Percentiles rank a stretch among this genome's conserved stretches.
Conservation (phyloP, 2,113 vertebrate genomes). For the Empidonax traillii region DNA sequence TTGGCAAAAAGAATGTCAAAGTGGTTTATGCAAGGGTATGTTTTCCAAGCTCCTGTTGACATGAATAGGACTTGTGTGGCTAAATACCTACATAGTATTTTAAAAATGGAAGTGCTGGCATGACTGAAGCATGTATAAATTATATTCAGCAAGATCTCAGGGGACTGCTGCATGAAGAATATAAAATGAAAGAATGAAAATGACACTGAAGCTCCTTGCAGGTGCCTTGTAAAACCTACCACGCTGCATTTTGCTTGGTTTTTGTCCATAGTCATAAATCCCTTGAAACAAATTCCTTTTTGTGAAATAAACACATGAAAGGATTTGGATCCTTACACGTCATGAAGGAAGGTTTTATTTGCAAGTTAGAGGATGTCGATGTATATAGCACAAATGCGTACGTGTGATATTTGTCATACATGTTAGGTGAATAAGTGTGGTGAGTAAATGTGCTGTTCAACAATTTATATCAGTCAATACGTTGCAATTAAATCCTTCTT, state of each 20-base stretch:
- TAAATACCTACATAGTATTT: conserved; percentile 25
- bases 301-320: conserved; percentile 23
- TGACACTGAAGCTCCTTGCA: not conserved
- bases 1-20: conserved; percentile 27
- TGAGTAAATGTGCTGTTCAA: conserved; percentile 45
- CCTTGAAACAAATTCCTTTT: conserved; percentile 24
- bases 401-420: conserved; percentile 53
- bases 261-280: not conserved
- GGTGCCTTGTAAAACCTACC: not conserved
- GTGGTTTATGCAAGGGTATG: conserved; percentile 6
- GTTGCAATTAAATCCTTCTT: conserved; percentile 64
- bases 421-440: conserved; percentile 46
- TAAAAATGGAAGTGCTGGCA: not conserved
- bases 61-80: conserved; percentile 44
- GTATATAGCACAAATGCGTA: not conserved
- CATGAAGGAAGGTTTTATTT: conserved; percentile 36
- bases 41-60: conserved; percentile 57
- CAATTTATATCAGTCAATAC: conserved; percentile 65
- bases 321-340: not conserved
- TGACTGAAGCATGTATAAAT: conserved; percentile 33
- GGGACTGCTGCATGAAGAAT: conserved; percentile 1
- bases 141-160: conserved; percentile 39
- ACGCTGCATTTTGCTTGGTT: not conserved
- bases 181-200: not conserved
- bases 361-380: conserved; percentile 21